Conservation (phyloP, 2,888 invertebrate genomes). For the Drosophila engyochracea region DNA sequence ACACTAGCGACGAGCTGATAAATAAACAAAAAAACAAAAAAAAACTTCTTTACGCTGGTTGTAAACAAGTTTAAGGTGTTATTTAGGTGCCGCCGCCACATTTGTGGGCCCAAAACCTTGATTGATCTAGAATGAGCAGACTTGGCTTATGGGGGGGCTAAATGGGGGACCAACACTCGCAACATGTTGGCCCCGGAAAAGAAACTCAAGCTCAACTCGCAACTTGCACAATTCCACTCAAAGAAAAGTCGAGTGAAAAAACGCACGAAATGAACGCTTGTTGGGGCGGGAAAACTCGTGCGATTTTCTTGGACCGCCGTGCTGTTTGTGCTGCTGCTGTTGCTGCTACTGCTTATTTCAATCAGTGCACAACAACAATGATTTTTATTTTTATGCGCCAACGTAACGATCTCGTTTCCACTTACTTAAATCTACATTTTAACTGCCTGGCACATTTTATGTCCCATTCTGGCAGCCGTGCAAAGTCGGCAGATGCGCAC, state of each 20-base stretch:
- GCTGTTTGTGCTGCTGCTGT: slow-evolving; percentile 33
- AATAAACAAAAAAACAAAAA: slow-evolving; percentile 19
- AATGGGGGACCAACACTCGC: slow-evolving; percentile 32
- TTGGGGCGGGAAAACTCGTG: slow-evolving; percentile 50
- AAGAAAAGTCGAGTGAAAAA: slow-evolving; percentile 65
- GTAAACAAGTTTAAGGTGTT: slow-evolving; percentile 78
- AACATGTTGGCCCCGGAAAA: slow-evolving; percentile 64
- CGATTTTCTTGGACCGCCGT: slow-evolving; percentile 51
- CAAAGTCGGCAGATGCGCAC: slow-evolving; percentile 64
- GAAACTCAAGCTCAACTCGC: slow-evolving; percentile 47
- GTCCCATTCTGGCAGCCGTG: slow-evolving; percentile 85
- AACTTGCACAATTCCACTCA: slow-evolving; percentile 61
- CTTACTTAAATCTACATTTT: slow-evolving; percentile 86
- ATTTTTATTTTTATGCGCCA: slow-evolving; percentile 85
- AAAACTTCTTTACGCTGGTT: slow-evolving; percentile 18
- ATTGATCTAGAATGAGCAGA: slow-evolving; percentile 53
- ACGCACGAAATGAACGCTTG: slow-evolving; percentile 57
- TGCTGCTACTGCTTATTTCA: slow-evolving; percentile 80
- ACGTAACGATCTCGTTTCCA: slow-evolving; percentile 86
- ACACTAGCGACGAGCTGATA: slow-evolving; percentile 22
- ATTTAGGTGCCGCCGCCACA: slow-evolving; percentile 49
- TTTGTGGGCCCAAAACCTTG: slow-evolving; percentile 41
- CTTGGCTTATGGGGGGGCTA: not conserved
- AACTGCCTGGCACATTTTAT: slow-evolving; percentile 85
- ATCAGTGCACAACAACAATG: slow-evolving; percentile 85